Conservation (phyloP, 2,888 invertebrate species). For the Diaphora mendica region DNA sequence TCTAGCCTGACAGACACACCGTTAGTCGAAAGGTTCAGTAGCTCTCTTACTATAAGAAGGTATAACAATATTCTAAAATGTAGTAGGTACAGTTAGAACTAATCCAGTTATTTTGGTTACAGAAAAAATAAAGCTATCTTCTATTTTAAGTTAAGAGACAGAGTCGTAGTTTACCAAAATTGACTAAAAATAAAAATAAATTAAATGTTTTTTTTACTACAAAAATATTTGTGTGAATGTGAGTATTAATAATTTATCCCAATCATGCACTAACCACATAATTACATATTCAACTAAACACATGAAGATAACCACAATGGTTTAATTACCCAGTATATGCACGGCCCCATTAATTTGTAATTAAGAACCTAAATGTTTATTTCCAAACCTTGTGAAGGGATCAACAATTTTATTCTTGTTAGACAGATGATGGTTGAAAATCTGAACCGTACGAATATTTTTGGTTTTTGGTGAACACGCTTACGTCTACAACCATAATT, state of each 20-base stretch:
- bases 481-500: no score
- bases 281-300: slow-evolving; percentile 6
- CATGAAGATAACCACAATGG: slow-evolving; percentile 17
- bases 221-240: neutral
- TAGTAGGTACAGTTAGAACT: neutral
- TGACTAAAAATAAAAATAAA: neutral
- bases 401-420: neutral
- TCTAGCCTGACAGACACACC: no score
- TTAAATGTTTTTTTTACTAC: neutral
- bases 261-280: neutral
- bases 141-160: no score
- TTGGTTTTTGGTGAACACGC: no score
- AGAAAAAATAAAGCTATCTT: no score
- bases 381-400: slow-evolving; percentile 10
- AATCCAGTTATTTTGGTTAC: no score
- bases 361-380: slow-evolving; percentile 13
- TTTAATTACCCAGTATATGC: slow-evolving; percentile 47
- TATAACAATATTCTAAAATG: neutral
- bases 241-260: neutral
- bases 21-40: no score
- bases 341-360: slow-evolving; percentile 22
- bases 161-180: no score
- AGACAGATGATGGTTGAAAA: neutral
- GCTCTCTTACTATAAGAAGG: no score
- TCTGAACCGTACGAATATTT: neutral